Evolutionary conservation across 2,888 invertebrate genomes (phyloP).

Genomic region (Chloroclysta siterata): DNA sequence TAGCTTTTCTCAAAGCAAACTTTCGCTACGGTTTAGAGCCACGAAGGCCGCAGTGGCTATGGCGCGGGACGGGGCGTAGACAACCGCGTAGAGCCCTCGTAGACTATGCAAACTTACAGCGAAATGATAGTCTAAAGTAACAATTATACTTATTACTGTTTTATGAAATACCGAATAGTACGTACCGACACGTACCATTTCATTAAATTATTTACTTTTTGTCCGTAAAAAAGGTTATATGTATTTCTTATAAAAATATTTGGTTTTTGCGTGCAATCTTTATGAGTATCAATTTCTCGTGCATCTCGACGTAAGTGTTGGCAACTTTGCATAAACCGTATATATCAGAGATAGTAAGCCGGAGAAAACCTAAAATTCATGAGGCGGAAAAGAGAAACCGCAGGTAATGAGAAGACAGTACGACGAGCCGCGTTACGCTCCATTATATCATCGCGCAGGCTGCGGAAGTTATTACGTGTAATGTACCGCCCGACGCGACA

Average conservation of each 20-base stretch:
- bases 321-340: conserved; percentile 14
- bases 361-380: conserved; percentile 22
- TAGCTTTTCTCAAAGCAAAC: conserved; percentile 2
- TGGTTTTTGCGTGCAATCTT: not conserved
- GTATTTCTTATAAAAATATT: not conserved
- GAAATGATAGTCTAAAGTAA: no score
- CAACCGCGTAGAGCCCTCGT: conserved; percentile 9
- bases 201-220: no score
- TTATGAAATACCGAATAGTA: no score
- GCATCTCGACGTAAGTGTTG: not conserved
- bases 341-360: conserved; percentile 20
- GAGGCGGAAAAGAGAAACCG: conserved; percentile 38
- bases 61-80: conserved; percentile 6
- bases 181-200: no score
- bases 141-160: no score
- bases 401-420: conserved; percentile 56
- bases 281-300: conserved; percentile 2
- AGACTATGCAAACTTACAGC: not conserved
- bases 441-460: conserved; percentile 64
- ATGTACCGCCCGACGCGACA: conserved; percentile 62
- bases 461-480: conserved; percentile 72
- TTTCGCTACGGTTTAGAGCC: not conserved
- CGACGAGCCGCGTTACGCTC: conserved; percentile 55
- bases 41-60: conserved; percentile 8
- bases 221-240: no score